Evolutionary conservation across 2,888 invertebrate genomes (phyloP).

Genomic region (Hymenopus coronatus): DNA sequence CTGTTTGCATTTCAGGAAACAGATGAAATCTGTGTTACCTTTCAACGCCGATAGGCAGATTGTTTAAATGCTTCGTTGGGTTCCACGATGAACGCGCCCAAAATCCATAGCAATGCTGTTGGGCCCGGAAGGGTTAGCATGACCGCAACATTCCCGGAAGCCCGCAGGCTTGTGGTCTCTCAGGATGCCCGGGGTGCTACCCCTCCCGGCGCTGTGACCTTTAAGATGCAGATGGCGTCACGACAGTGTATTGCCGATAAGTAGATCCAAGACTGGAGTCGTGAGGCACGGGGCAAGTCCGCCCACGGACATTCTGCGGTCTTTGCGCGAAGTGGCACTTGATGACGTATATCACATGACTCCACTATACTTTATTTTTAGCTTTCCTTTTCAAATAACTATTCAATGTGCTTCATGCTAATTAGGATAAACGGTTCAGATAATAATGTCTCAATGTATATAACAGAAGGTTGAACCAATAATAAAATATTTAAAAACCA

Average conservation of each 20-base stretch:
- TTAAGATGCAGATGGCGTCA: not conserved
- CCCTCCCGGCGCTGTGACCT: not conserved
- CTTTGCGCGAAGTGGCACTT: not conserved
- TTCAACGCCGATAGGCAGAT: no score
- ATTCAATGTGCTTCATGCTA: no score
- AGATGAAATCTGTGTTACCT: no score
- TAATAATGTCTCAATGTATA: no score
- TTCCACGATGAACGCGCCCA: not conserved
- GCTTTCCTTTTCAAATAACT: no score
- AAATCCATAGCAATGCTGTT: not conserved
- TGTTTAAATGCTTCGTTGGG: no score
- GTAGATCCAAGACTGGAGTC: not conserved
- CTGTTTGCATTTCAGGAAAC: no score
- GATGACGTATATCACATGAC: no score
- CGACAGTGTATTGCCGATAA: not conserved
- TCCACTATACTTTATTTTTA: no score
- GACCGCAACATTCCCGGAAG: not conserved
- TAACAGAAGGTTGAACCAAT: no score
- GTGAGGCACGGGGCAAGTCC: not conserved
- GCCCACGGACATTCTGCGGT: not conserved
- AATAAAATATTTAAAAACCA: no score
- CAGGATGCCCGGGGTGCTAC: slow-evolving; percentile 10
- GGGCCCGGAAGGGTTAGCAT: not conserved
- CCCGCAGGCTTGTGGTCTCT: not conserved
- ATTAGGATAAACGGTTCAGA: no score